phyloP scores from a whole-genome alignment of 92 coral and sea anemone species.

The Scolanthus callimorphus region DNA sequence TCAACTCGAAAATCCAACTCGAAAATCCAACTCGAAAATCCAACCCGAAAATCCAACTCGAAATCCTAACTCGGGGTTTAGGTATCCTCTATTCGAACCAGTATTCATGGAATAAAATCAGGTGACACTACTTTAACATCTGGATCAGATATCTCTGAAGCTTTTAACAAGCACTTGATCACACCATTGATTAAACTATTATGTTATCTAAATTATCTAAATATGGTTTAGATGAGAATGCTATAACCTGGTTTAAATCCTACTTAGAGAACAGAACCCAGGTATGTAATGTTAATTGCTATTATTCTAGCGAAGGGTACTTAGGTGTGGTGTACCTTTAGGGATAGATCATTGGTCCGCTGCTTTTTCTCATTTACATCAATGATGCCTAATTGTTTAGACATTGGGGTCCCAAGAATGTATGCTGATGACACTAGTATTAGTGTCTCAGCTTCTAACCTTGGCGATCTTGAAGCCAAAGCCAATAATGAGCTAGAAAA shows the following conservation, averaged over 20 bases:
- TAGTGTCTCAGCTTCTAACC: neutral
- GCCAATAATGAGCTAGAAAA: neutral
- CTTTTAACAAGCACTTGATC: constrained; percentile 34
- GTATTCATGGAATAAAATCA: constrained; percentile 18
- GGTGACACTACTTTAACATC: constrained; percentile 3
- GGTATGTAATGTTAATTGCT: neutral
- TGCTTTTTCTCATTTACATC: neutral
- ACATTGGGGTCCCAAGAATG: neutral
- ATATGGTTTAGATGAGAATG: neutral
- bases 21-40: too few relatives aligned
- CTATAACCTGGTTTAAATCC: too few relatives aligned
- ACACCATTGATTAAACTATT: neutral
- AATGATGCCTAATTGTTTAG: neutral
- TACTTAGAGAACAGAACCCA: neutral
- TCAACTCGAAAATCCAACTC: too few relatives aligned
- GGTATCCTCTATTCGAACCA: too few relatives aligned
- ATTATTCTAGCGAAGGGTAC: neutral
- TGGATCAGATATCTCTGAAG: constrained; percentile 20
- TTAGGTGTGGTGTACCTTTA: neutral
- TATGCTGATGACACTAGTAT: neutral
- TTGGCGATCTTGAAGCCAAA: neutral
- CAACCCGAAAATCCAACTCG: too few relatives aligned
- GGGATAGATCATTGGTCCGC: neutral
- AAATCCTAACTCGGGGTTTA: too few relatives aligned
- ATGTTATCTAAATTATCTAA: neutral